Evolutionary conservation across 2,888 invertebrate genomes (phyloP).

Genomic region (Frankliniella intonsa): DNA sequence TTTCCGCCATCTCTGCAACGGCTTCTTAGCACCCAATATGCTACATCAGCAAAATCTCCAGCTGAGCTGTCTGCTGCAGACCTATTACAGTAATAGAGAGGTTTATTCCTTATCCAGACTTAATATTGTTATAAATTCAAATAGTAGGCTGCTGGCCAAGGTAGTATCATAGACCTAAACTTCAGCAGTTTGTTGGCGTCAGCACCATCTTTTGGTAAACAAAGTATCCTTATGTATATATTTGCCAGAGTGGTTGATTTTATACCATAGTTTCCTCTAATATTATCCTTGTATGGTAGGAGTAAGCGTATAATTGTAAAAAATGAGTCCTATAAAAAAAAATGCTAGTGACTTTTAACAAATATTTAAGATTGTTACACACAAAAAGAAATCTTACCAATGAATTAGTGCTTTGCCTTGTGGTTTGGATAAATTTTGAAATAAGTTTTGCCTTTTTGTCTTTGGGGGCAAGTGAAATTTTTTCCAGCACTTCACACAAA

Average conservation of each 20-base stretch:
- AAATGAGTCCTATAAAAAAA: conserved; percentile 51
- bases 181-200: conserved; percentile 54
- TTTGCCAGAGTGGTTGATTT: conserved; percentile 71
- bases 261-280: conserved; percentile 75
- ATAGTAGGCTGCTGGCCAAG: not conserved
- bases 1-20: conserved; percentile 49
- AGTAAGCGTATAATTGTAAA: conserved; percentile 74
- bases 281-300: conserved; percentile 71
- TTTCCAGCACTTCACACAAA: conserved; percentile 60
- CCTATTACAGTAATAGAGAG: conserved; percentile 42
- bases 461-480: conserved; percentile 50
- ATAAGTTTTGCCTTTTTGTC: conserved; percentile 51
- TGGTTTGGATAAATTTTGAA: conserved; percentile 50
- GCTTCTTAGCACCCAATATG: conserved; percentile 62
- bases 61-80: conserved; percentile 51
- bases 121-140: not conserved
- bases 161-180: conserved; percentile 44
- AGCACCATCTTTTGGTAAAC: conserved; percentile 61
- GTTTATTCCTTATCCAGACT: too few species aligned
- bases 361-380: not conserved
- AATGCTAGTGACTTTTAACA: conserved; percentile 26
- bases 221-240: conserved; percentile 69
- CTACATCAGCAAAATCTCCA: conserved; percentile 77
- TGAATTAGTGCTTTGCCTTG: conserved; percentile 43
- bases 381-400: conserved; percentile 17